A percentile compares a stretch with the other conserved stretches of the same genome.
Evolutionary conservation across 1,140 invertebrate species (phyloP).

Genomic region (Vanessa atalanta): DNA sequence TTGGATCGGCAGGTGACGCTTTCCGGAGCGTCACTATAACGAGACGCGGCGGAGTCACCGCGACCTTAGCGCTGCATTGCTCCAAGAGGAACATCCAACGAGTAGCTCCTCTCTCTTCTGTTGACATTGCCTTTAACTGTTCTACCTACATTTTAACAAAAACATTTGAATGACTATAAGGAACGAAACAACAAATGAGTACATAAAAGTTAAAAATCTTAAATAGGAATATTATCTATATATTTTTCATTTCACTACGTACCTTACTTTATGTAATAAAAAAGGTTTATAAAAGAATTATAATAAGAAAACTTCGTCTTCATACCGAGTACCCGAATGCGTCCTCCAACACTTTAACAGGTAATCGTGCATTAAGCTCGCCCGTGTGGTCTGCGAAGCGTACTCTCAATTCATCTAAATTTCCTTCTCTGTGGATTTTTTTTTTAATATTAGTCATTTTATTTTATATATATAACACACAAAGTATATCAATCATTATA

Average conservation of each 20-base stretch:
- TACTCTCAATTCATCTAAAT: conserved; percentile 57
- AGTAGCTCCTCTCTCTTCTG: conserved; percentile 50
- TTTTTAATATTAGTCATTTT: too few species aligned
- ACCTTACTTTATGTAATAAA: too few species aligned
- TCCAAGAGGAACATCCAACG: conserved; percentile 66
- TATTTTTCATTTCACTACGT: too few species aligned
- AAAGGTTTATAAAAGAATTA: too few species aligned
- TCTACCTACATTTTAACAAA: conserved; percentile 39
- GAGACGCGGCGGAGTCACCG: conserved; percentile 55
- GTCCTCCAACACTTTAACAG: conserved; percentile 59
- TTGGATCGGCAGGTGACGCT: conserved; percentile 64
- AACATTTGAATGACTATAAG: neutral
- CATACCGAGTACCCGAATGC: conserved; percentile 60
- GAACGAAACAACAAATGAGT: neutral
- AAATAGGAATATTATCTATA: neutral
- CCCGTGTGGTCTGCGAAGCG: conserved; percentile 70
- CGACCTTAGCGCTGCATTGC: conserved; percentile 60
- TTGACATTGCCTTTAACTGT: conserved; percentile 54
- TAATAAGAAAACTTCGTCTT: neutral
- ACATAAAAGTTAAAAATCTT: neutral
- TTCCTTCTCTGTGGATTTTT: conserved; percentile 21
- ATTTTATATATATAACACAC: too few species aligned
- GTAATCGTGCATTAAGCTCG: conserved; percentile 61
- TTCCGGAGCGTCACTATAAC: conserved; percentile 57
- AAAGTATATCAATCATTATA: too few species aligned